These are phyloP conservation scores for Anguilla obscura DNA, from an alignment of 2,797 vertebrate genomes.

Conservation along the genomic window DNA sequence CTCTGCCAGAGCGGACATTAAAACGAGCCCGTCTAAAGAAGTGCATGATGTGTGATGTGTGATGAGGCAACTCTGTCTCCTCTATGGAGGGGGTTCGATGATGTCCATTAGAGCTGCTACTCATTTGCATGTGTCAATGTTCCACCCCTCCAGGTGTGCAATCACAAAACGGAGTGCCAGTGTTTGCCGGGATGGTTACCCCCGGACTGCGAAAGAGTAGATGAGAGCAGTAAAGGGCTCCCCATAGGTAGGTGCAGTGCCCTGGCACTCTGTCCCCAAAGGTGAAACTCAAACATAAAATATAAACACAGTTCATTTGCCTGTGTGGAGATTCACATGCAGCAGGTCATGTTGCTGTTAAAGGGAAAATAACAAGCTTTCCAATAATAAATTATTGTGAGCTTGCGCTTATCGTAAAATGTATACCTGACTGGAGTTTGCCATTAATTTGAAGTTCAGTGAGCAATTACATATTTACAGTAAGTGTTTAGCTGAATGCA, in stretches of 20 bases:
- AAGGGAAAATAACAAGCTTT: neutral
- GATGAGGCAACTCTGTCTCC: neutral
- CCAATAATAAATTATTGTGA: neutral
- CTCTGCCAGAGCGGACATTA: neutral
- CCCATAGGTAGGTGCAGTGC: constrained; percentile 49
- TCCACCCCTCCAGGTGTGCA: constrained; percentile 67
- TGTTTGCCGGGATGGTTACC: constrained; percentile 71
- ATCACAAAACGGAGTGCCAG: constrained; percentile 72
- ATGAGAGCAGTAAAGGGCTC: neutral
- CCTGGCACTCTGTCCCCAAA: neutral
- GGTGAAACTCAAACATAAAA: neutral
- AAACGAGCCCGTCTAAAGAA: neutral
- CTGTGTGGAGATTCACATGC: neutral
- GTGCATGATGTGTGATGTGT: neutral
- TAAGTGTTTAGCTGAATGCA: neutral
- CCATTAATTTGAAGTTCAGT: neutral
- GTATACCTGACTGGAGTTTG: neutral
- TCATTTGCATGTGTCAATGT: no score
- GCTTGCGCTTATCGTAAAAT: neutral
- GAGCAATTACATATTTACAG: neutral
- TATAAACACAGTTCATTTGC: neutral
- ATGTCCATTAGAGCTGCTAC: neutral
- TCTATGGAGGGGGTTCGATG: neutral
- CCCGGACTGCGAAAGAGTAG: constrained; percentile 54
- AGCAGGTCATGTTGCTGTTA: neutral